phyloP scores from a whole-genome alignment of 2,888 invertebrate species.

The Adelognathus sp. region DNA sequence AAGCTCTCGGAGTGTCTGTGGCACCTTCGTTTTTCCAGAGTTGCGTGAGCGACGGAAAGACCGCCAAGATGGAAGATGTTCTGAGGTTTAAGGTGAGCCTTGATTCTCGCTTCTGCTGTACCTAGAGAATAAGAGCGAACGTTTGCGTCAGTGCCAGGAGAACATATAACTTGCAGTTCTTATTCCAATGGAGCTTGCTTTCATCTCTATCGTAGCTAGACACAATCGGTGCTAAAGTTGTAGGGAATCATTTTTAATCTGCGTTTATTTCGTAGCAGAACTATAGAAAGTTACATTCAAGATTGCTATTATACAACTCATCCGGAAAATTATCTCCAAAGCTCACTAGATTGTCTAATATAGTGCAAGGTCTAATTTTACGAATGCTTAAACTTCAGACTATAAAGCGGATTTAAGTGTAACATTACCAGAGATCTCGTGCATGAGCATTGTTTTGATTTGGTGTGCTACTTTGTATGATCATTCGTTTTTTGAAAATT shows the following conservation, averaged over 20 bases:
- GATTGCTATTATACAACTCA: conserved; percentile 1
- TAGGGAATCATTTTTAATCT: neutral
- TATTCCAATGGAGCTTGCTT: neutral
- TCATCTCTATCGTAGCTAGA: neutral
- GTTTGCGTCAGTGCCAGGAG: too few species aligned
- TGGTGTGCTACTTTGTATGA: conserved; percentile 62
- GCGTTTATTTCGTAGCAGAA: neutral
- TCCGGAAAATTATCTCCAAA: neutral
- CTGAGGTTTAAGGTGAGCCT: conserved; percentile 92
- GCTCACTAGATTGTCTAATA: neutral
- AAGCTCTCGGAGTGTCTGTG: conserved; percentile 96
- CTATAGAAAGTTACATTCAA: conserved; percentile 5
- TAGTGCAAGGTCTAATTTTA: neutral
- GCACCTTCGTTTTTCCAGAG: conserved; percentile 98
- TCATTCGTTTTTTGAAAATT: conserved; percentile 71
- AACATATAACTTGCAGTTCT: neutral
- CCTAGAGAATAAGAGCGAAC: neutral
- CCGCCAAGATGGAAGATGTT: conserved; percentile 97
- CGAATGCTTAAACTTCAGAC: conserved; percentile 10
- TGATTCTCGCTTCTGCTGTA: too few species aligned
- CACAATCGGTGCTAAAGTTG: neutral
- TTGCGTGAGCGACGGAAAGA: conserved; percentile 96
- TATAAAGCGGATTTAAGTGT: neutral
- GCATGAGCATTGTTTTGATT: conserved; percentile 48
- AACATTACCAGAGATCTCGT: neutral